Evolutionary conservation across 2,113 vertebrate species (phyloP), one percentile per base, ranked within the genome.

Genomic region (Gadus chalcogrammus): DNA sequence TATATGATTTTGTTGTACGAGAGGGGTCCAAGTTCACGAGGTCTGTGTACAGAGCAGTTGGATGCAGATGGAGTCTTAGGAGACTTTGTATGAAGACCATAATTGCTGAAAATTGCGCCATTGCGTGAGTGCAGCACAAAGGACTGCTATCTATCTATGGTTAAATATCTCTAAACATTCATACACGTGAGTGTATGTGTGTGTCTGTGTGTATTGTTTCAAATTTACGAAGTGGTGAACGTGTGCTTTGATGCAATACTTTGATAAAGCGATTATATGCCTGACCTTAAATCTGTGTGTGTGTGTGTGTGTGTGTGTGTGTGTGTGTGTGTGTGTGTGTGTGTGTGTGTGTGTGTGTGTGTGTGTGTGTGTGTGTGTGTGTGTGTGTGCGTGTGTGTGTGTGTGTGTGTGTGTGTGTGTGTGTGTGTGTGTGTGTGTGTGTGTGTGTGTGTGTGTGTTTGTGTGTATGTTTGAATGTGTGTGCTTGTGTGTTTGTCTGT

Each of bases 41-140:
- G 73, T 77, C 68, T 84, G 78, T 90, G 82, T 86, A 77, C 76
- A 48, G 72, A 80, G 74, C 70, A 80, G 68, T 79, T 84, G 76
- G 84, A 85, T 65, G 71, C 78, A 74, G 6, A 35, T 76, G 9
- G 18, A 53, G 80, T 84, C 84, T 82, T 83, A 20, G 65, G 87
- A 87, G 82, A 89, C 87, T 76, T 83, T 80, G 88, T 79, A 86
- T 81, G 79, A 90, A 83, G 85, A 90, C 85, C 88, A 88, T 85
- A 90, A 90, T 91, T 90, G 79, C 78, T 75, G 78, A 75, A 76
- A 84, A 86, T 88, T 83, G 85, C 31, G 82, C 76, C 77, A 69
- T 88, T 89, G 88, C 61, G 78, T 89, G 88, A 58, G 78, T 74
- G 74, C 67, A 80, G 79, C 79, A 83, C 58, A 75, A 76, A 84